Conservation (phyloP, 2,113 vertebrate species). For the Pangasianodon hypophthalmus region DNA sequence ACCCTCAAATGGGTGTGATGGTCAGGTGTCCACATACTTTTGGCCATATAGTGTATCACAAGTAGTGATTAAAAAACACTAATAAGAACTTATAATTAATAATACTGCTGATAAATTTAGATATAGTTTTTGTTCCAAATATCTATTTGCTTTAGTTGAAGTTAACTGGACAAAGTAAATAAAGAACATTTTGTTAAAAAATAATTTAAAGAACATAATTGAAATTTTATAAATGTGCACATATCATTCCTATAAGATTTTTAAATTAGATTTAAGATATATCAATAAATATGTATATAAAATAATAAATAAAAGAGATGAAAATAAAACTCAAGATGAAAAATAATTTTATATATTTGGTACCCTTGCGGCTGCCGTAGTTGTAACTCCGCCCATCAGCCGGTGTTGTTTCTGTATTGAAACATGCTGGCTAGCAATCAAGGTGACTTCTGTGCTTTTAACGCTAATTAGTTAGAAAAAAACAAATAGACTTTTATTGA, state of each 20-base stretch:
- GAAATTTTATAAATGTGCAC: not conserved
- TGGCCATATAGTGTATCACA: not conserved
- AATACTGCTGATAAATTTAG: not conserved
- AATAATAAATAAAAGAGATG: not conserved
- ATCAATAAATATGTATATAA: not conserved
- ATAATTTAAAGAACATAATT: not conserved
- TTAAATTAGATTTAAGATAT: not conserved
- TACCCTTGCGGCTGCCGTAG: not conserved
- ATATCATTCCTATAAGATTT: not conserved
- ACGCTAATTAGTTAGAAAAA: not conserved
- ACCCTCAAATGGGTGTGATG: not conserved
- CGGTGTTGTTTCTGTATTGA: not conserved
- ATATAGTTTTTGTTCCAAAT: not conserved
- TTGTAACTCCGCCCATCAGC: not conserved
- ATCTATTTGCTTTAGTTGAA: not conserved
- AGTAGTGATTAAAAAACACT: not conserved
- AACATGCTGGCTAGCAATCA: not conserved
- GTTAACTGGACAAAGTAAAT: not conserved
- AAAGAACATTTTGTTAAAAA: not conserved
- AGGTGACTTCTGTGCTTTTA: not conserved
- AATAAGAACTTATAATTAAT: not conserved
- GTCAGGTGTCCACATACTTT: not conserved
- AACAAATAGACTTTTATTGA: not conserved
- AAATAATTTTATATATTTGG: not conserved
- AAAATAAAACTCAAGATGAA: not conserved